Base-by-base conservation (phyloP, 2,113 vertebrate genomes). In the Panthera tigris region DNA sequence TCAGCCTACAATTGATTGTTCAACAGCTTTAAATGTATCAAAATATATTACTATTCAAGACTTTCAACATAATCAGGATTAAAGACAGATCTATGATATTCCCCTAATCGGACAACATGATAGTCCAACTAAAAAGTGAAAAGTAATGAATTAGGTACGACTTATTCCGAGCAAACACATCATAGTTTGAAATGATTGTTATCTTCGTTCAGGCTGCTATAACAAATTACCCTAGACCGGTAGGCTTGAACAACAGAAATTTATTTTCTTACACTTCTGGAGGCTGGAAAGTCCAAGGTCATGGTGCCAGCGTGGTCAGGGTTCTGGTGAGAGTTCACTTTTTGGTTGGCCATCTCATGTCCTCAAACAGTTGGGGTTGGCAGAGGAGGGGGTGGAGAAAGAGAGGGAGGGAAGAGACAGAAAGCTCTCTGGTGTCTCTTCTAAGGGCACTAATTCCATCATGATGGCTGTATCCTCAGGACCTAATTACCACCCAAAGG, bases 161-260 rank as follows among this genome's bases (percentile, higher is more conserved):
- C 45, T 91, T 96, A 71, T 79, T 97, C 89, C 81, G 18, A 96
- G 25, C 41, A 91, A 92, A 92, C 11, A 23, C 66, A 85, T 92
- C 48, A 65, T 86, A 92, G 48, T 41, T 87, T 84, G 27, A 97
- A 83, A 27, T 80, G 39, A 63, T 68, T 89, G 63, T 66, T 91
- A 29, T 71, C 31, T 86, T 61, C 21, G 8, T 61, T 61, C 57
- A 61, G 57, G 21, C 21, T 61, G 21, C 57, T 61, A 23, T 61
- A 23, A 61, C 57, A 61, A 61, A 61, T 61, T 61, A 61, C 21
- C 21, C 57, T 61, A 25, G 57, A 61, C 21, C 23, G 57, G 57
- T 61, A 61, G 57, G 57, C 57, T 61, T 61, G 21, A 61, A 61
- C 57, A 61, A 61, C 57, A 61, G 57, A 61, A 23, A 61, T 61